Evolutionary conservation across 2,888 invertebrate species (phyloP), one percentile per base, ranked within the genome.

Genomic region (Anthoptus insignis): DNA sequence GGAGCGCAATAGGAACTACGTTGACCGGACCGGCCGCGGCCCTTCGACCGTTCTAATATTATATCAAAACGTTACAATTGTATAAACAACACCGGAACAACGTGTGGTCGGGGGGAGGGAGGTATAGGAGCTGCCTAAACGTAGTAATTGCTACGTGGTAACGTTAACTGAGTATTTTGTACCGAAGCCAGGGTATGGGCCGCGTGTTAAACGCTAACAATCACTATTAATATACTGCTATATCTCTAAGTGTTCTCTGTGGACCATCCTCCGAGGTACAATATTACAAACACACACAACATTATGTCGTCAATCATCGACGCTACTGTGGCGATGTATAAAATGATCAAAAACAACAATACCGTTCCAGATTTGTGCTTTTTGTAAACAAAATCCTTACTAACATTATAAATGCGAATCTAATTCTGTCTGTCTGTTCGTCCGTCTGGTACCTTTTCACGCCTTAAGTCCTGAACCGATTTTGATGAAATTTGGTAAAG

Each of bases 141-240:
- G 67, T 47, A 61, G 64, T 59, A 67, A 66, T 64, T 73, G 76
- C 74, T 80, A 77, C 72, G 79, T 82, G 87, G 89, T 89, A 89
- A 88, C 88, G 81, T 81, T 81, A 87, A 88, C 83, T 87, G 89
- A 91, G 90, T 91, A 90, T 91, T n/a, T 91, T 91, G 91, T 91
- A 91, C 91, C 91, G 84, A 88, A 83, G 81, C 82, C 73, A 81
- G 81, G 81, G 81, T 81, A 81, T 84, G 78, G 80, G 81, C 81
- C 79, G 80, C 71, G 68, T 54, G 78, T 75, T 79, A 81, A 64
- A 54, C 63, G 70, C 83, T 83, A 84, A 80, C 77, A 70, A 73
- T 79, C 78, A 80, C 79, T 80, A 63, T 61, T 71, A 74, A 77
- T 76, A 79, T 77, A 81, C 77, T 76, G 77, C 77, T 83, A 76